Conservation (phyloP, 1,140 invertebrate species). For the Aphidius gifuensis region DNA sequence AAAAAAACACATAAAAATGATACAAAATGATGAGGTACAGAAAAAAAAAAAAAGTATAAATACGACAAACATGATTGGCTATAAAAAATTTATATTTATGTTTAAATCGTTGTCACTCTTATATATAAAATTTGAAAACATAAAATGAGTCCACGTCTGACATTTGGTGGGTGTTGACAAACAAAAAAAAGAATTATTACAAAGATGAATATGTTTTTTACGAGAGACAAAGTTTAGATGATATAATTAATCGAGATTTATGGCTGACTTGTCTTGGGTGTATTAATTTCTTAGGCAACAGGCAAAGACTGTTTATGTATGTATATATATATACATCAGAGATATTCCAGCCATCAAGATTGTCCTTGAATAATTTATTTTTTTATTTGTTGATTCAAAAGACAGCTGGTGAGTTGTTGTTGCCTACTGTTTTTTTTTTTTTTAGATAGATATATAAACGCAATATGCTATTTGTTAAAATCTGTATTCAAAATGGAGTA, state of each 20-base stretch:
- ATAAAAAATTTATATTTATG: too few relatives aligned
- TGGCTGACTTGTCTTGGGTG: conserved; percentile 35
- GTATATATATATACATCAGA: conserved; percentile 2
- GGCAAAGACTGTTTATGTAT: neutral
- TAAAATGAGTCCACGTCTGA: too few relatives aligned
- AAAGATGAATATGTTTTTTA: conserved; percentile 29
- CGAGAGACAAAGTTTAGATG: conserved; percentile 33
- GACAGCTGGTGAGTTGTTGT: conserved; percentile 40
- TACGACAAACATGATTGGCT: too few relatives aligned
- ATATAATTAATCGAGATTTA: conserved; percentile 49
- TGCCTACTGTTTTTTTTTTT: conserved; percentile 17
- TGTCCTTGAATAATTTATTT: neutral
- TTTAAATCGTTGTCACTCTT: too few relatives aligned
- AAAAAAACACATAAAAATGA: too few relatives aligned
- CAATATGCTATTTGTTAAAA: conserved; percentile 21
- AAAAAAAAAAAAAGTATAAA: too few relatives aligned
- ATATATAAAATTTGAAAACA: too few relatives aligned
- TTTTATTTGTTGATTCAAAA: conserved; percentile 27
- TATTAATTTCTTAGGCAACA: conserved; percentile 39
- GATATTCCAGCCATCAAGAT: neutral
- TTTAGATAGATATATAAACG: conserved; percentile 8
- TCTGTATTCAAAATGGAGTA: neutral
- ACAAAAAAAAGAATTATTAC: neutral
- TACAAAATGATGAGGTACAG: too few relatives aligned
- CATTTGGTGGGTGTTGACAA: too few relatives aligned